phyloP scores from a whole-genome alignment of 2,113 vertebrate species.

The Misgurnus anguillicaudatus region DNA sequence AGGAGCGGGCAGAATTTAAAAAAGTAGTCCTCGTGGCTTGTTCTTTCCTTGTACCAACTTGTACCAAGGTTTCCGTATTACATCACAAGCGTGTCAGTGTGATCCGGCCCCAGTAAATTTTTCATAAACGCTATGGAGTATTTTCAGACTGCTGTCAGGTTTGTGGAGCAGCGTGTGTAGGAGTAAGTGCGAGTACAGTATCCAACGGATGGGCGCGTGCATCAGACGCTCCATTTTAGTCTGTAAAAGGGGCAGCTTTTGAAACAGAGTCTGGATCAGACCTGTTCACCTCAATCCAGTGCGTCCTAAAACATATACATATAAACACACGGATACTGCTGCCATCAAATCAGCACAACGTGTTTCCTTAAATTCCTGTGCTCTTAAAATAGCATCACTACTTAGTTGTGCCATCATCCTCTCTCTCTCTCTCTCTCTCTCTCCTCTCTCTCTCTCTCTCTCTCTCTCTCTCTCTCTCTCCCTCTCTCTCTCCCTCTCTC shows the following conservation, averaged over 20 bases:
- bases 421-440: slow-evolving; percentile 33
- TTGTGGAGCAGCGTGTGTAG: slow-evolving; percentile 14
- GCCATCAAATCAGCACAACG: background rate
- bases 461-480: slow-evolving; percentile 23
- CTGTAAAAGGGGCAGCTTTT: background rate
- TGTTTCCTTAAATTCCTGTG: slow-evolving; percentile 35
- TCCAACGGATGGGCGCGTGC: background rate
- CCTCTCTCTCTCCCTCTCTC: background rate
- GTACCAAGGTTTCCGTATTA: background rate
- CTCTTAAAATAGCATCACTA: background rate
- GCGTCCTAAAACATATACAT: background rate
- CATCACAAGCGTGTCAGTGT: background rate
- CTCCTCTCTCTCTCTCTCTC: background rate
- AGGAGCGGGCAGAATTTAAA: too few species aligned
- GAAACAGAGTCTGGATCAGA: background rate
- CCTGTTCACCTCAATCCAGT: background rate
- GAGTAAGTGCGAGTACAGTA: slow-evolving; percentile 2
- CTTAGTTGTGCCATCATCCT: slow-evolving; percentile 15
- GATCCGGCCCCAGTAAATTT: background rate
- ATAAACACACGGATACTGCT: background rate
- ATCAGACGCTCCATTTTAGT: background rate
- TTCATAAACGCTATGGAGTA: background rate
- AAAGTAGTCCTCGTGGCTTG: background rate
- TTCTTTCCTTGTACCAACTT: background rate
- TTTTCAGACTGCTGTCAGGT: slow-evolving; percentile 9